phyloP scores from a whole-genome alignment of 2,888 invertebrate genomes.

The Dascillus cervinus region DNA sequence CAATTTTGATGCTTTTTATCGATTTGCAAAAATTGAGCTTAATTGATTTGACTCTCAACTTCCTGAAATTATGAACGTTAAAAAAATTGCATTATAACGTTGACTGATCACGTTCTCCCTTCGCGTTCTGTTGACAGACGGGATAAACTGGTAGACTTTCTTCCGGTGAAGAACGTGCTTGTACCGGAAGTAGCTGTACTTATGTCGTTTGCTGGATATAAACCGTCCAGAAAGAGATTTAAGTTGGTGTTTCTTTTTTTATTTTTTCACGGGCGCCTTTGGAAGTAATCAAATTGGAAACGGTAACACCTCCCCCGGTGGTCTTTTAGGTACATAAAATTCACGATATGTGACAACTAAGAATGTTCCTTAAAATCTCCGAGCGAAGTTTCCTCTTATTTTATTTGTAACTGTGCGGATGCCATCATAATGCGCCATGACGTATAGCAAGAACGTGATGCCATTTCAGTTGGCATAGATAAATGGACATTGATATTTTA shows the following conservation, averaged over 20 bases:
- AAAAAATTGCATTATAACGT: no score
- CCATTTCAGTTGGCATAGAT: conserved; percentile 32
- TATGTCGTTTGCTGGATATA: no score
- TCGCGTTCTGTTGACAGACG: conserved; percentile 35
- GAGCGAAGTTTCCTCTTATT: conserved; percentile 30
- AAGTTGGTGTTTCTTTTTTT: no score
- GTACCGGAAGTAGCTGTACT: conserved; percentile 19
- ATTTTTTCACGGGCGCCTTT: no score
- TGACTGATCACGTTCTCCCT: no score
- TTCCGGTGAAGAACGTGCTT: conserved; percentile 32
- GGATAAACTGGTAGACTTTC: conserved; percentile 32
- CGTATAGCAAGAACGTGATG: conserved; percentile 32
- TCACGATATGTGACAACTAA: conserved; percentile 30
- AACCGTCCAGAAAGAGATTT: no score
- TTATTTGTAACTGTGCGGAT: conserved; percentile 29
- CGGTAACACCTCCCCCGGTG: conserved; percentile 11
- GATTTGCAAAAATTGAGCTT: no score
- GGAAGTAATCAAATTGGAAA: conserved; percentile 11
- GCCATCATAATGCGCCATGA: conserved; percentile 29
- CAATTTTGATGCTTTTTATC: no score
- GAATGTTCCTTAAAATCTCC: conserved; percentile 29
- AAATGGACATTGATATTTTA: conserved; percentile 28
- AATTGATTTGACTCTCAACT: no score
- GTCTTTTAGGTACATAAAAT: conserved; percentile 20
- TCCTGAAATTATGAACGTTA: no score